These are phyloP conservation scores for Progne subis DNA, from an alignment of 2,113 vertebrate genomes.

Conservation along the genomic window DNA sequence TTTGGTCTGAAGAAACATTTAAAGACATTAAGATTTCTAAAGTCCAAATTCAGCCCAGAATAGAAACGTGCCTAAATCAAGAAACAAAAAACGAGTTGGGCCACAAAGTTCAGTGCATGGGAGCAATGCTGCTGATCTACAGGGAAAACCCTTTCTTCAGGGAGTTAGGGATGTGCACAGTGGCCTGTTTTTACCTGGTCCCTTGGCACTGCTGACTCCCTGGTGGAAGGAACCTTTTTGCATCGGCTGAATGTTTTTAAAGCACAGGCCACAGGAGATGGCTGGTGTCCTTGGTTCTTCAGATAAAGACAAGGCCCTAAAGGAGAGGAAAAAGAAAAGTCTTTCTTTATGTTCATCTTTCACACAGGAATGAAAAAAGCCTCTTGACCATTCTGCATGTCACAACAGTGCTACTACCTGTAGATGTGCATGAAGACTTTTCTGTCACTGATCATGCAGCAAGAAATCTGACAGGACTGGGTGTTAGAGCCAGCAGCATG, in stretches of 20 bases:
- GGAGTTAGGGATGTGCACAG: neutral
- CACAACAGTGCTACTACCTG: neutral
- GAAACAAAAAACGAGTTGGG: neutral
- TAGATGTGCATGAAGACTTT: neutral
- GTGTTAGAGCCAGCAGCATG: neutral
- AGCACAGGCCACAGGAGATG: neutral
- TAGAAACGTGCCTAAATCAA: neutral
- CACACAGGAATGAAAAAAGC: neutral
- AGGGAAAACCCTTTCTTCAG: neutral
- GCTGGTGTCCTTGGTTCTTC: neutral
- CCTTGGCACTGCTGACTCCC: neutral
- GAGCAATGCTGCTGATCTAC: neutral
- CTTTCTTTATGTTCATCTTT: neutral
- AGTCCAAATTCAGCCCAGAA: neutral
- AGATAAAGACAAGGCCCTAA: neutral
- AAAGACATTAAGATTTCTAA: neutral
- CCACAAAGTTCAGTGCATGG: neutral
- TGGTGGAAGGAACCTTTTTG: neutral
- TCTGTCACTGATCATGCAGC: neutral
- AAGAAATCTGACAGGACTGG: neutral
- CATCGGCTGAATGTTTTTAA: neutral
- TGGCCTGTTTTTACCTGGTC: neutral
- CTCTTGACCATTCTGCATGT: neutral
- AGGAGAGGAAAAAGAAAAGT: neutral
- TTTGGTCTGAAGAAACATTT: neutral